phyloP scores from a whole-genome alignment of 2,888 invertebrate species.

The Cetonia aurata region DNA sequence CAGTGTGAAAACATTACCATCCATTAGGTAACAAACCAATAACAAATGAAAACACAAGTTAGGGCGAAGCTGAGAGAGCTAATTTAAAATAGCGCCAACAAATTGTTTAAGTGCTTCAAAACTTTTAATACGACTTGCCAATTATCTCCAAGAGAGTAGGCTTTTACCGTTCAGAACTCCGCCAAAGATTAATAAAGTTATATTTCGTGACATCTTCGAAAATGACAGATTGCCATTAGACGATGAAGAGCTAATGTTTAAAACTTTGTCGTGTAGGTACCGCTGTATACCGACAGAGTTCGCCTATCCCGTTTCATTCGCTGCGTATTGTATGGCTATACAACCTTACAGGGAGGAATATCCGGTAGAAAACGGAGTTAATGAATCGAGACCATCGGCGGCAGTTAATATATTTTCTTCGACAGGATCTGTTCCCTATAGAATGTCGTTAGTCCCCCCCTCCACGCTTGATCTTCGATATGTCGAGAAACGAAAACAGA shows the following conservation, averaged over 20 bases:
- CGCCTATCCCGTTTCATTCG: not conserved
- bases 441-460: not conserved
- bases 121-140: not conserved
- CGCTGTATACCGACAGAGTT: no score
- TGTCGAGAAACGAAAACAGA: not conserved
- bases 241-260: not conserved
- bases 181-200: constrained; percentile 23
- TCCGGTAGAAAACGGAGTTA: constrained; percentile 48
- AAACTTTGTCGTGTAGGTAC: no score
- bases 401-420: constrained; percentile 53
- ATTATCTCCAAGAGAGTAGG: not conserved
- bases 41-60: no score
- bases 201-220: not conserved
- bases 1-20: no score
- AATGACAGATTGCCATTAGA: constrained; percentile 11
- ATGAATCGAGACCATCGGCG: constrained; percentile 54
- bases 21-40: no score
- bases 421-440: constrained; percentile 44
- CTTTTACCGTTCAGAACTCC: constrained; percentile 6
- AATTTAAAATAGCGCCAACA: constrained; percentile 9
- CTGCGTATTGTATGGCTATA: no score
- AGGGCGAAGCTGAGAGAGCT: not conserved
- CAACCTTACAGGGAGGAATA: constrained; percentile 11
- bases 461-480: no score
- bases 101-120: constrained; percentile 27